Percentiles rank a stretch among this genome's conserved stretches.
Evolutionary conservation across 2,113 vertebrate genomes (phyloP).

Genomic region (Andinoacara biseriatus): DNA sequence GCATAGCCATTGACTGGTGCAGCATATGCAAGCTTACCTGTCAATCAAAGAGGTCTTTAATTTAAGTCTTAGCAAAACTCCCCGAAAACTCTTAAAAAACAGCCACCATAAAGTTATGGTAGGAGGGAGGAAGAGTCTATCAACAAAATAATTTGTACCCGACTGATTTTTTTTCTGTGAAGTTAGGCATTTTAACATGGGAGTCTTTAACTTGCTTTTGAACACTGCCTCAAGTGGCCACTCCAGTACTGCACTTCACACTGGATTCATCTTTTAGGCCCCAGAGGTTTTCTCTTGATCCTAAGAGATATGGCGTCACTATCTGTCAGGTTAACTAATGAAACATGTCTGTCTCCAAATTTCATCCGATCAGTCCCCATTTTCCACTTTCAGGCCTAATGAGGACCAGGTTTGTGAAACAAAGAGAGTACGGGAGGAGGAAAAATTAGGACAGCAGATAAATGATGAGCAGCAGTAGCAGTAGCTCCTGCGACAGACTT

Average conservation of each 20-base stretch:
- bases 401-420: conserved; percentile 37
- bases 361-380: conserved; percentile 27
- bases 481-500: neutral
- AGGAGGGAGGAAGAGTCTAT: neutral
- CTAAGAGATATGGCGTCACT: neutral
- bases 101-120: neutral
- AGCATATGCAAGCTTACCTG: neutral
- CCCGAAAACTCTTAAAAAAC: rapidly evolving
- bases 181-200: neutral
- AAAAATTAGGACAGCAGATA: conserved; percentile 43
- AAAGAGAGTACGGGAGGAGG: neutral
- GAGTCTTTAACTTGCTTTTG: neutral
- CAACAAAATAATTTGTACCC: neutral
- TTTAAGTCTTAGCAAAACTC: neutral
- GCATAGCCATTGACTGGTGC: neutral
- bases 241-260: neutral
- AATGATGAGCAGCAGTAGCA: conserved; percentile 34
- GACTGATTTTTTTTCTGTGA: neutral
- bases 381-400: conserved; percentile 44
- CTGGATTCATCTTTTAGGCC: neutral
- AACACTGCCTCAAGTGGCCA: neutral
- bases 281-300: neutral
- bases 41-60: neutral
- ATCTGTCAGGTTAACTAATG: neutral
- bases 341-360: conserved; percentile 15